phyloP scores from a whole-genome alignment of 2,888 invertebrate species.

The Phragmatobia fuliginosa region DNA sequence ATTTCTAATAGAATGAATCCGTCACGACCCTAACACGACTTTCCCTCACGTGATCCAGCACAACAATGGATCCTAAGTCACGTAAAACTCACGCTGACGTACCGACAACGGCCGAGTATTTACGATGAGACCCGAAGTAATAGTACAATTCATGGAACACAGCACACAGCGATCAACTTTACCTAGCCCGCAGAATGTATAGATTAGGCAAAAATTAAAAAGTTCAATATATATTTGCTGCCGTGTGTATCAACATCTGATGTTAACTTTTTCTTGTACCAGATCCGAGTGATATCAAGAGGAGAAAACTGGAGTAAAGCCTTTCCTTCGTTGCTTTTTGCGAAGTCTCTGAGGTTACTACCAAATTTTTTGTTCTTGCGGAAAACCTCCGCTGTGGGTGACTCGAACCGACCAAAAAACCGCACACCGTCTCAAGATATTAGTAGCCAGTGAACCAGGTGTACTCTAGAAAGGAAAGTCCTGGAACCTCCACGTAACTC shows the following conservation, averaged over 20 bases:
- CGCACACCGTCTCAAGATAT: too few relatives aligned
- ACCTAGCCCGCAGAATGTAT: neutral
- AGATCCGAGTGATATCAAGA: too few relatives aligned
- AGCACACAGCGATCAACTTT: neutral
- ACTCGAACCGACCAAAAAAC: too few relatives aligned
- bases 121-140: constrained; percentile 31
- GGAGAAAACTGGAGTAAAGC: neutral
- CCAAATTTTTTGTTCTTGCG: too few relatives aligned
- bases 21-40: constrained; percentile 32
- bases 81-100: constrained; percentile 24
- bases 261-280: too few relatives aligned
- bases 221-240: too few relatives aligned
- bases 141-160: neutral
- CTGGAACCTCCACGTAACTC: too few relatives aligned
- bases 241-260: too few relatives aligned
- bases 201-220: neutral
- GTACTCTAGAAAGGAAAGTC: too few relatives aligned
- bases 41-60: constrained; percentile 43
- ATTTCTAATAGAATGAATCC: neutral
- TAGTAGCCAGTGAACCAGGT: too few relatives aligned
- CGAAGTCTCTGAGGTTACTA: neutral
- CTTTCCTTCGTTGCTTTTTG: too few relatives aligned
- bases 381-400: too few relatives aligned
- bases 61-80: constrained; percentile 44
- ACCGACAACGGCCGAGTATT: constrained; percentile 23